A percentile compares a stretch with the other conserved stretches of the same genome.
Evolutionary conservation across 2,797 vertebrate genomes (phyloP).

Genomic region (Melanotaenia maccullochi): DNA sequence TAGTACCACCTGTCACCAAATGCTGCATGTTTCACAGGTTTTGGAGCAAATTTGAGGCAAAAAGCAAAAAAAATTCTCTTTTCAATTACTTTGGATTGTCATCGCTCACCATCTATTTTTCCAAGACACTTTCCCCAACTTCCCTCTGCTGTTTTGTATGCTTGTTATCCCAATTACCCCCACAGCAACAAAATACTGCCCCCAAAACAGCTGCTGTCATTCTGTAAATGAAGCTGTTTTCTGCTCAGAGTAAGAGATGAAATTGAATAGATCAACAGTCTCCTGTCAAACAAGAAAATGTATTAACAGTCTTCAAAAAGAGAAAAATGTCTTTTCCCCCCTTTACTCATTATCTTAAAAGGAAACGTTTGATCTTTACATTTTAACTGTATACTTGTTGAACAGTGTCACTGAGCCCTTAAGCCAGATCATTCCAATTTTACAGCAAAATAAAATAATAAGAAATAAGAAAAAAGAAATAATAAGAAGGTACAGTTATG

Average conservation of each 20-base stretch:
- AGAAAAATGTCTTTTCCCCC: neutral
- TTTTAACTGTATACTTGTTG: neutral
- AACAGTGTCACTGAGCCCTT: too few relatives aligned
- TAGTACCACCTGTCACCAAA: neutral
- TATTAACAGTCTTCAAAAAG: neutral
- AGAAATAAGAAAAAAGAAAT: neutral
- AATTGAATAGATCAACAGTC: conserved; percentile 41
- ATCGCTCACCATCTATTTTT: conserved; percentile 1
- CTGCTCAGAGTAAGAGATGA: conserved; percentile 31
- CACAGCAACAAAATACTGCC: conserved; percentile 40
- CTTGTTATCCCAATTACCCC: conserved; percentile 65
- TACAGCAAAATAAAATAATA: too few relatives aligned
- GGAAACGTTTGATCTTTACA: neutral
- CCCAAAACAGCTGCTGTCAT: conserved; percentile 48
- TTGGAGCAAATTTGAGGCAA: neutral
- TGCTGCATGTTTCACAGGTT: neutral
- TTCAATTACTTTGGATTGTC: neutral
- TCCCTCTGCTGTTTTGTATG: conserved; percentile 10
- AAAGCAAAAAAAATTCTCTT: neutral
- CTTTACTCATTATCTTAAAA: neutral
- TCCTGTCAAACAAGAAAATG: conserved; percentile 4
- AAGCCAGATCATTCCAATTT: neutral
- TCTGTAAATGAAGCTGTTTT: conserved; percentile 38
- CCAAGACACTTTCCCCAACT: neutral
- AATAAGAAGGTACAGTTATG: neutral